phyloP scores from a whole-genome alignment of 2,888 invertebrate species.

The Orchesellides sinensis region DNA sequence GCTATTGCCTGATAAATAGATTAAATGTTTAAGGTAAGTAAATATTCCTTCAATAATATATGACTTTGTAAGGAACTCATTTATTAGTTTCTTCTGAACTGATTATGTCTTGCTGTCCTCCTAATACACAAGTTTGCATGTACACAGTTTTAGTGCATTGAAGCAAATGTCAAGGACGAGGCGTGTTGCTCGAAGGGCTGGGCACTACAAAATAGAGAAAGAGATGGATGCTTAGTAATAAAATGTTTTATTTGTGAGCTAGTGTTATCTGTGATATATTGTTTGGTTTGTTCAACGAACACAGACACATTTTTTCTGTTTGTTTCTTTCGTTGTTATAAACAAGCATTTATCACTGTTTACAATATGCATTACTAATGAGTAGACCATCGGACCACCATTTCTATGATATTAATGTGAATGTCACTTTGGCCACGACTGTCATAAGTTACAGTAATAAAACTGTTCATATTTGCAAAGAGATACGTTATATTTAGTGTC shows the following conservation, averaged over 20 bases:
- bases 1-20: too few species aligned
- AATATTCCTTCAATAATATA: too few species aligned
- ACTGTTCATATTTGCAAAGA: not conserved
- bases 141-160: too few species aligned
- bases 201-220: constrained; percentile 7
- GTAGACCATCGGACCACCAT: not conserved
- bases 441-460: constrained; percentile 18
- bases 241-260: not conserved
- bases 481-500: not conserved
- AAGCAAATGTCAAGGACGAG: constrained; percentile 57
- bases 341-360: constrained; percentile 7
- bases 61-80: too few species aligned
- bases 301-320: not conserved
- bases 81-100: too few species aligned
- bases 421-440: constrained; percentile 34
- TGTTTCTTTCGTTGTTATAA: too few species aligned
- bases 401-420: constrained; percentile 13
- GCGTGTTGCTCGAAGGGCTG: constrained; percentile 53
- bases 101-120: too few species aligned
- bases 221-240: not conserved
- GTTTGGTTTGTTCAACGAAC: not conserved
- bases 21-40: too few species aligned
- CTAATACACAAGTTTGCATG: too few species aligned
- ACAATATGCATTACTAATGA: constrained; percentile 6
- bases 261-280: not conserved